Evolutionary conservation across 2,888 invertebrate species (phyloP).

Genomic region (Ornithoptera alexandrae): DNA sequence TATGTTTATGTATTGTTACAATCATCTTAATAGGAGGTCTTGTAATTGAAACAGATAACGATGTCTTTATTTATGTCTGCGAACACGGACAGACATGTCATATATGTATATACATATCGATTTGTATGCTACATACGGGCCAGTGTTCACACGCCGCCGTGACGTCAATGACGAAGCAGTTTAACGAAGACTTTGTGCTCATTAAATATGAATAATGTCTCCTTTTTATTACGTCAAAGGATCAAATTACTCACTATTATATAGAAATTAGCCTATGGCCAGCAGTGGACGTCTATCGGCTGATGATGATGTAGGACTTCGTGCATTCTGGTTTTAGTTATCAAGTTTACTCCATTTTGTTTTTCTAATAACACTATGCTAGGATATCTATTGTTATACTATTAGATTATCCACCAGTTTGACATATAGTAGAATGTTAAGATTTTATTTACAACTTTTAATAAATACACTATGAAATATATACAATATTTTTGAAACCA

Average conservation of each 20-base stretch:
- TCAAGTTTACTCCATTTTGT: no score
- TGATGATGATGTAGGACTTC: no score
- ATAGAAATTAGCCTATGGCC: background rate
- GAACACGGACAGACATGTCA: constrained; percentile 6
- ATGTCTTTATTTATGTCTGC: background rate
- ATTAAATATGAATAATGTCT: constrained; percentile 32
- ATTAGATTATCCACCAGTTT: no score
- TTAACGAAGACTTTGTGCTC: constrained; percentile 23
- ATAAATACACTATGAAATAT: no score
- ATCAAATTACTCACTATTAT: background rate
- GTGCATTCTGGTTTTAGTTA: no score
- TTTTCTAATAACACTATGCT: no score
- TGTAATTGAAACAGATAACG: constrained; percentile 1
- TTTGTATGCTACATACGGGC: constrained; percentile 27
- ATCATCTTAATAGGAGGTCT: background rate
- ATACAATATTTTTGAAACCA: no score
- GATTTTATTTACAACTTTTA: no score
- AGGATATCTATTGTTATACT: no score
- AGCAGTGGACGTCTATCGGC: no score
- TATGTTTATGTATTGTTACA: background rate
- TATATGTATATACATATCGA: constrained; percentile 17
- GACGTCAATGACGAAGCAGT: constrained; percentile 42
- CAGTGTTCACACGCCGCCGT: constrained; percentile 45
- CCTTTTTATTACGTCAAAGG: constrained; percentile 8
- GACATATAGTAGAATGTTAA: no score